Percentiles rank a stretch among this genome's conserved stretches.
These are phyloP conservation scores for Rotaria sp. DNA, from an alignment of 2,888 invertebrate genomes.

Conservation along the genomic window DNA sequence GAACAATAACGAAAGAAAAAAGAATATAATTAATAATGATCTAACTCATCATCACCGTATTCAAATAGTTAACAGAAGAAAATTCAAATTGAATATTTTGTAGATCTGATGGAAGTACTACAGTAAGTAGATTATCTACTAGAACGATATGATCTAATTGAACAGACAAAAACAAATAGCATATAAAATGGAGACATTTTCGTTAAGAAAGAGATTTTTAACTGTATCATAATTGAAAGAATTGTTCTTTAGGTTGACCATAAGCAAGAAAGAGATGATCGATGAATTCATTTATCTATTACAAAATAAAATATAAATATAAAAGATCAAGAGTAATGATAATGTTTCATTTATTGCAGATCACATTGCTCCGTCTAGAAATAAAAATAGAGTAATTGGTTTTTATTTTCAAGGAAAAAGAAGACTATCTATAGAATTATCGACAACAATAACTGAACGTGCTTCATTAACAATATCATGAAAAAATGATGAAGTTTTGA, in stretches of 20 bases:
- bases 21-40: background rate
- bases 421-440: background rate
- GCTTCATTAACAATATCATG: conserved; percentile 17
- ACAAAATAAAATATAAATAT: background rate
- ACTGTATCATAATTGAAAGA: conserved; percentile 1
- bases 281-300: conserved; percentile 4
- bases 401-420: background rate
- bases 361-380: conserved; percentile 91
- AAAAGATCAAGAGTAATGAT: background rate
- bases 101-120: conserved; percentile 70
- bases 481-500: conserved; percentile 33
- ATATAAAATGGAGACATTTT: background rate
- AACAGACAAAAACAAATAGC: no score
- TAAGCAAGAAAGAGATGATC: conserved; percentile 27
- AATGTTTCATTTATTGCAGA: conserved; percentile 58
- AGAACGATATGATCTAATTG: conserved; percentile 71
- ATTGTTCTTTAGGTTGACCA: conserved; percentile 18
- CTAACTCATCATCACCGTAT: conserved; percentile 59
- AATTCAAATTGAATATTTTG: conserved; percentile 66
- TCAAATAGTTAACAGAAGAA: conserved; percentile 53
- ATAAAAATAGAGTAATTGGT: background rate
- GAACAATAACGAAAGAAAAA: conserved; percentile 48
- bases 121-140: conserved; percentile 70
- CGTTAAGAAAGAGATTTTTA: background rate
- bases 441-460: conserved; percentile 3